Percentiles rank a stretch among this genome's conserved stretches.
Conservation (phyloP, 2,888 invertebrate genomes). For the Odiellus spinosus region DNA sequence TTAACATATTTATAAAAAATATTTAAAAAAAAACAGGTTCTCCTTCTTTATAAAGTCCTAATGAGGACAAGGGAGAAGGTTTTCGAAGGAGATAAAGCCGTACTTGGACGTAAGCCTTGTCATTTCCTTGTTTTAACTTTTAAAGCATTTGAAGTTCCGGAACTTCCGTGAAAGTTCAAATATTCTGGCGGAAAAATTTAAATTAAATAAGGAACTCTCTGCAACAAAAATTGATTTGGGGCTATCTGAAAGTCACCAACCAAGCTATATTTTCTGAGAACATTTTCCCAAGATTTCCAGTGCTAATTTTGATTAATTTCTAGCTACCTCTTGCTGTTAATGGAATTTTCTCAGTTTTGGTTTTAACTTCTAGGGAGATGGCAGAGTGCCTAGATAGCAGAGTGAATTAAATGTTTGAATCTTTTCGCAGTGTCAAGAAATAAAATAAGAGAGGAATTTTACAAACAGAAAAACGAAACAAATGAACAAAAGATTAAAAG, state of each 20-base stretch:
- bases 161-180: not conserved
- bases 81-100: conserved; percentile 1
- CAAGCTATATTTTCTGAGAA: too few species aligned
- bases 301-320: too few species aligned
- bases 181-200: too few species aligned
- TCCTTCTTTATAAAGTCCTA: not conserved
- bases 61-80: not conserved
- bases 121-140: not conserved
- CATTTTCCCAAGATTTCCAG: too few species aligned
- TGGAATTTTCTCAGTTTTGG: too few species aligned
- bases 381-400: too few species aligned
- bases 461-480: not conserved
- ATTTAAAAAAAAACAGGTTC: not conserved
- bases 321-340: too few species aligned
- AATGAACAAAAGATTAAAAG: not conserved
- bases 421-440: not conserved
- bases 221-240: too few species aligned
- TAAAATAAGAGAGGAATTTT: conserved; percentile 1
- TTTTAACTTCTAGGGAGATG: too few species aligned
- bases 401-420: too few species aligned
- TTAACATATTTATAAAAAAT: not conserved
- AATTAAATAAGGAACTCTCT: too few species aligned
- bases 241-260: too few species aligned
- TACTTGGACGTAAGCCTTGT: not conserved
- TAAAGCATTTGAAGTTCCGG: not conserved